Percentiles rank a stretch among this genome's conserved stretches.
Evolutionary conservation across 1,140 invertebrate species (phyloP).

Genomic region (Contarinia nasturtii): DNA sequence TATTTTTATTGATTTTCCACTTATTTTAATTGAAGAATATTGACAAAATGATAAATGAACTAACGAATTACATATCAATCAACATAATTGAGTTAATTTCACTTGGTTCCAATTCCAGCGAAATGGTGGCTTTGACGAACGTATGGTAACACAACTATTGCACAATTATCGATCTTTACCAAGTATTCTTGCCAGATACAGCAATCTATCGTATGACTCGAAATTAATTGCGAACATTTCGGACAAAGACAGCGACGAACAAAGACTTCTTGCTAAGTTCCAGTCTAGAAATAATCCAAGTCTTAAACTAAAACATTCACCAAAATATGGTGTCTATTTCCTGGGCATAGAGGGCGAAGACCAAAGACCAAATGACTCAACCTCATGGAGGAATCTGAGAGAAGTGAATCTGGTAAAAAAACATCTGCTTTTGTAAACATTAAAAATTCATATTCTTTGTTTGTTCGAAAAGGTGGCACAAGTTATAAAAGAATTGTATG

Average conservation of each 20-base stretch:
- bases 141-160: slow-evolving; percentile 48
- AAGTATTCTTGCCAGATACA: slow-evolving; percentile 54
- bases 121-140: slow-evolving; percentile 41
- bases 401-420: slow-evolving; percentile 56
- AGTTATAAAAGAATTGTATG: slow-evolving; percentile 38
- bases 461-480: slow-evolving; percentile 24
- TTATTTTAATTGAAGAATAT: slow-evolving; percentile 5
- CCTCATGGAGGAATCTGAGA: slow-evolving; percentile 77
- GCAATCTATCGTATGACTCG: slow-evolving; percentile 56
- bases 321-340: slow-evolving; percentile 52
- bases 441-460: no score
- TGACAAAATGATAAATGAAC: no score
- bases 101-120: slow-evolving; percentile 5
- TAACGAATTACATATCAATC: no score
- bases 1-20: neutral
- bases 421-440: no score
- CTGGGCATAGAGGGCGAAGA: slow-evolving; percentile 65
- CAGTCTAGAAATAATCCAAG: no score
- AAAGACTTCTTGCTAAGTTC: no score
- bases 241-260: slow-evolving; percentile 12
- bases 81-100: no score
- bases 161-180: slow-evolving; percentile 65
- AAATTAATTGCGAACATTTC: slow-evolving; percentile 18
- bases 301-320: no score
- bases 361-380: slow-evolving; percentile 47